Evolutionary conservation across 2,888 invertebrate species (phyloP), one percentile per base, ranked within the genome.

Genomic region (Ormia ochracea): DNA sequence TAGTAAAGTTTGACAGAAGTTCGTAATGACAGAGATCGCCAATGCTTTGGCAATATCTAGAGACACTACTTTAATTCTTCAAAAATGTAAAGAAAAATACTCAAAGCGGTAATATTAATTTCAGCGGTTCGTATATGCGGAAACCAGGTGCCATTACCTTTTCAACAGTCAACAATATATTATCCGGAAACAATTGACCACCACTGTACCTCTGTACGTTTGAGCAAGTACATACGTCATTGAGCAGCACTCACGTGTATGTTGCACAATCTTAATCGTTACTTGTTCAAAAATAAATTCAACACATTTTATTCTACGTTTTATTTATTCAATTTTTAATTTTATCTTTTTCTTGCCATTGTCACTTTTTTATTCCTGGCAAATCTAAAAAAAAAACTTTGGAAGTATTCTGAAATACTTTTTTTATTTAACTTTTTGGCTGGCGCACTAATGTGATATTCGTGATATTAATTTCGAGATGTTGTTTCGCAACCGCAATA

Each of bases 401-500:
- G 33, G 7, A 33, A 14, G n/a, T 14, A 38, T 4, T 6, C 14
- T 38, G 14, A 38, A 14, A 38, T 6, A 38, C 1, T 38, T 38
- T 38, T 38, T 14, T 38, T n/a, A n/a, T 38, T 38, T 2, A 38
- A 38, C 14, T n/a, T n/a, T n/a, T n/a, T n/a, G n/a, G 14, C 14
- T 38, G 38, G 10, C 12, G 3, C 14, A 38, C 14, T 38, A 38
- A 38, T 14, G 1, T 45, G 9, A 33, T 54, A 12, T 38, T 23
- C 33, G 12, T 21, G 68, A 48, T 17, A 43, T 43, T 5, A 21
- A 33, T 52, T 59, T 23, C n/a, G 0, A 1, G 6, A 23, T 43
- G 43, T 43, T 31, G 23, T 72, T 52, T 61, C 3, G 7, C 41
- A 59, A 65, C 52, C 41, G 43, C 31, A 56, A 54, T 10, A 43